Evolutionary conservation across 1,140 invertebrate genomes (phyloP).

Genomic region (Brachionus sp.): DNA sequence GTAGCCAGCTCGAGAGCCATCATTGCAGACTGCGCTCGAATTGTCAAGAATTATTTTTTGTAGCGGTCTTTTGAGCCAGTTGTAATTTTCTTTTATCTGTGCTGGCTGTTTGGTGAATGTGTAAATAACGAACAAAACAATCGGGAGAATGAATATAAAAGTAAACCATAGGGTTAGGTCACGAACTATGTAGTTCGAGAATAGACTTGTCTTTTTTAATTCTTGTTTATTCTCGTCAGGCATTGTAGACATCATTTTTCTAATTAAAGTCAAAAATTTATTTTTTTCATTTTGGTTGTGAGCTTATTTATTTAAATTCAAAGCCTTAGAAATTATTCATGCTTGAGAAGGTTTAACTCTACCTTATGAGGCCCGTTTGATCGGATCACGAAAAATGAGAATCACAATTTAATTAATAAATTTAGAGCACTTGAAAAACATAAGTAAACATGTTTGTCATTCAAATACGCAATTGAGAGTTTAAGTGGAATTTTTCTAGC

Average conservation of each 20-base stretch:
- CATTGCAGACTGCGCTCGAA: background rate
- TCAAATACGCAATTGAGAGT: constrained; percentile 15
- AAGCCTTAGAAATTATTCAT: background rate
- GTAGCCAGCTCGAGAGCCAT: constrained; percentile 12
- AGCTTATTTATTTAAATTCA: background rate
- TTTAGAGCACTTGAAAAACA: background rate
- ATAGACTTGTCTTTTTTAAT: background rate
- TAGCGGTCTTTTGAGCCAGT: background rate
- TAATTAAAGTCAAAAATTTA: background rate
- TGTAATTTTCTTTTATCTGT: background rate
- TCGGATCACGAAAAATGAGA: background rate
- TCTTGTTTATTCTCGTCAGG: background rate
- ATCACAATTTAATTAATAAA: background rate
- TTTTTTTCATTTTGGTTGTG: background rate
- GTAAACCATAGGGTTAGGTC: constrained; percentile 24
- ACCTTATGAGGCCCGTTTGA: background rate
- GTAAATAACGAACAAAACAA: constrained; percentile 14
- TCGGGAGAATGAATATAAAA: constrained; percentile 34
- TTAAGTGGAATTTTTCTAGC: constrained; percentile 25
- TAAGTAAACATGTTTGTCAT: background rate
- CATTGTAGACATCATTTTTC: background rate
- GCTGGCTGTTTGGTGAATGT: background rate
- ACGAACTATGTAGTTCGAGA: constrained; percentile 25
- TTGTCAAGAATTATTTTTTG: background rate
- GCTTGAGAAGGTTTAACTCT: background rate